Conservation (phyloP, 2,888 invertebrate genomes). For the Chymomyza amoena region DNA sequence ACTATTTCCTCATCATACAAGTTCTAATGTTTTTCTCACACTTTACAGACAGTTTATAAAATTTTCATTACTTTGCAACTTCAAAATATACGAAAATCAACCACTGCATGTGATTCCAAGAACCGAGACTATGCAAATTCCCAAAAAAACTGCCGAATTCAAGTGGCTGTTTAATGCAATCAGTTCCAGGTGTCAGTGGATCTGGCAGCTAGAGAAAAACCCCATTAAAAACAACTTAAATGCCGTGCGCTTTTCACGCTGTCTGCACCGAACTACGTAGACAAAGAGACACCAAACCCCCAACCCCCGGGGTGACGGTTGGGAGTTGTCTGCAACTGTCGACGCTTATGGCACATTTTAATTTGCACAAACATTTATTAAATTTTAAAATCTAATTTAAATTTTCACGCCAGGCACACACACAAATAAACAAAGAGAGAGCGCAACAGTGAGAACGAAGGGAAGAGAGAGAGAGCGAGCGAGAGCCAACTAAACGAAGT, state of each 20-base stretch:
- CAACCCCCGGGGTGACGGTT: background rate
- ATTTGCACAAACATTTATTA: constrained; percentile 69
- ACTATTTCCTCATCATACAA: background rate
- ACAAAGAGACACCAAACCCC: background rate
- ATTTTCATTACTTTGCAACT: background rate
- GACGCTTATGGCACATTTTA: constrained; percentile 56
- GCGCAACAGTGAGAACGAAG: background rate
- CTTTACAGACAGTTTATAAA: background rate
- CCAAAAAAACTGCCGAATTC: constrained; percentile 17
- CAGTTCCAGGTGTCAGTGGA: constrained; percentile 5
- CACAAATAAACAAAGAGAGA: background rate
- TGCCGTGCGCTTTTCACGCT: constrained; percentile 38
- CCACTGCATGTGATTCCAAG: constrained; percentile 5
- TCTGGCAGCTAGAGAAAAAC: constrained; percentile 51
- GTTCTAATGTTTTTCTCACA: background rate
- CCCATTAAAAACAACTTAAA: constrained; percentile 54
- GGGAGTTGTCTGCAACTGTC: constrained; percentile 37
- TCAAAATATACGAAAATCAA: background rate
- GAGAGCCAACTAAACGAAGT: constrained; percentile 51
- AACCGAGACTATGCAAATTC: constrained; percentile 8
- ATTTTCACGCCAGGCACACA: constrained; percentile 65
- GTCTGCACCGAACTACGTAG: constrained; percentile 12
- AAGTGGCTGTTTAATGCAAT: constrained; percentile 36
- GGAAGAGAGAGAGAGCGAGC: background rate
- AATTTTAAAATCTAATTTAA: constrained; percentile 75